Base-by-base conservation (phyloP, 1,140 invertebrate species). In the Tenebrio molitor region DNA sequence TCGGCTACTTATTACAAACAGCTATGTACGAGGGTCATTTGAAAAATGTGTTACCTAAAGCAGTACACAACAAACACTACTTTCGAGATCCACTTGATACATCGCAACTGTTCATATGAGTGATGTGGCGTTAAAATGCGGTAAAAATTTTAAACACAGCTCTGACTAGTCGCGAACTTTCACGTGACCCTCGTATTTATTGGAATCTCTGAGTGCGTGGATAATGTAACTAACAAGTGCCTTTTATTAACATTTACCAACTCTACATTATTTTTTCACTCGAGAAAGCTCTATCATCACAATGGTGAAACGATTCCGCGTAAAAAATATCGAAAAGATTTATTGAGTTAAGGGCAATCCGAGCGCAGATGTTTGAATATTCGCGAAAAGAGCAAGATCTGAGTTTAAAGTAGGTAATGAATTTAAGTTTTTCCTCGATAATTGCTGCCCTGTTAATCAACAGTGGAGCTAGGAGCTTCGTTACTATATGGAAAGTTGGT, bases 401-500 rank as follows among this genome's bases (percentile, higher is more conserved):
- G 17, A 15, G 1, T 50, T 23, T 7, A 50, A 17, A 50, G n/a
- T 29, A 46, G 3, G 0, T 53, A 53, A 53, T 53, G 46, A 53
- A 53, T 53, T 23, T 21, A 58, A 58, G 50, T 58, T 58, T 29
- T 58, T 58, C 50, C 2, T 10, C 21, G 12, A 58, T 58, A 58
- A 58, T 58, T 58, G 23, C 21, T 29, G 50, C 50, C 29, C 8
- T 14, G 21, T 58, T 58, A 58, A 58, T 58, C 50, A 29, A 58
- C 50, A 25, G 25, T 58, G 29, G 29, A 25, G 50, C 21, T 15
- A 50, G 50, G 19, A 58, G 21, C 44, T 19, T 21, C 15, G 16
- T 58, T 58, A 33, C 50, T 29, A 58, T 58, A 58, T 58, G 50
- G 16, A 58, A 58, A 58, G 23, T 58, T 58, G 50, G 21, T 29